These are phyloP conservation scores for Philhelius pedissequus DNA, from an alignment of 2,888 invertebrate species.

Conservation along the genomic window DNA sequence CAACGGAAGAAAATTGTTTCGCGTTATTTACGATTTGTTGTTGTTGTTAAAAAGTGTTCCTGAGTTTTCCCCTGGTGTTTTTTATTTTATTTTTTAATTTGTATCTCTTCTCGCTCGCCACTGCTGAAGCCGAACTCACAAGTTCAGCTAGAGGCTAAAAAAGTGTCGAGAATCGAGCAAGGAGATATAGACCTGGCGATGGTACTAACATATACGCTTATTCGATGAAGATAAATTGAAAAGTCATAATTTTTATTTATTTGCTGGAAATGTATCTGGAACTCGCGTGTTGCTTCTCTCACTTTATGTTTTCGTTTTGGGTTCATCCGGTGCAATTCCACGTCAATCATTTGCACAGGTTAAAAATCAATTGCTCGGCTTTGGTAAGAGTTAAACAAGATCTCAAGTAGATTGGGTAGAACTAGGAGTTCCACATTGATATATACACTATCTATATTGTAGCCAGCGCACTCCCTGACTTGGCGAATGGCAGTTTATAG, in stretches of 20 bases:
- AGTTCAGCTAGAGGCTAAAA: neutral
- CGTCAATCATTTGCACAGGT: conserved; percentile 58
- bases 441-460: neutral
- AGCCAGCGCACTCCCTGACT: neutral
- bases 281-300: neutral
- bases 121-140: too few relatives aligned
- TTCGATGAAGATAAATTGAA: conserved; percentile 59
- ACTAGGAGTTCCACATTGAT: neutral
- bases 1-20: conserved; percentile 66
- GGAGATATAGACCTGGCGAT: neutral
- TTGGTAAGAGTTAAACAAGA: conserved; percentile 51
- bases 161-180: conserved; percentile 32
- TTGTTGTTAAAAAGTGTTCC: conserved; percentile 9
- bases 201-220: neutral
- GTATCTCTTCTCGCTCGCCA: neutral
- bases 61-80: neutral
- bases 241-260: conserved; percentile 65
- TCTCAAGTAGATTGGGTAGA: conserved; percentile 51
- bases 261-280: conserved; percentile 27
- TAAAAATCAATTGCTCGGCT: conserved; percentile 23
- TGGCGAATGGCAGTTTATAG: conserved; percentile 32
- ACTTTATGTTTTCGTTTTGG: conserved; percentile 28
- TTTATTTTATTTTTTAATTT: neutral
- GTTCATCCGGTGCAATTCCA: conserved; percentile 57
- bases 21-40: conserved; percentile 65